Conservation (phyloP, 1,140 invertebrate species). For the Drosophila athabasca region DNA sequence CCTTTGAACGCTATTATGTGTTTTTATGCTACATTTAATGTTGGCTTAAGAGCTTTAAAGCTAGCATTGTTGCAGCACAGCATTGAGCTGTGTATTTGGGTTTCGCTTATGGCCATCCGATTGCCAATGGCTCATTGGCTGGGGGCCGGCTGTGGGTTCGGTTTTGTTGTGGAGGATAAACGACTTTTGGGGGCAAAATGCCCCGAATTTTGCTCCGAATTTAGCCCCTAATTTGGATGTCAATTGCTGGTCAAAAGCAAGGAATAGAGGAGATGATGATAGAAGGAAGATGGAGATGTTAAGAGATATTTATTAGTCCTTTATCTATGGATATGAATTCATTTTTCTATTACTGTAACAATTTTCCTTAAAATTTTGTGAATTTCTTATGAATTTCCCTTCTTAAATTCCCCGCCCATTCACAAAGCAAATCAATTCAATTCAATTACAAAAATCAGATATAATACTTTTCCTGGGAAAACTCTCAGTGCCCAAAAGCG, state of each 20-base stretch:
- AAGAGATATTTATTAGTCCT: too few relatives aligned
- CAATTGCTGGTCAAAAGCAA: too few relatives aligned
- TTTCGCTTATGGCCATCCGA: conserved; percentile 25
- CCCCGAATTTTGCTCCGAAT: not conserved
- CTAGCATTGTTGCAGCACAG: conserved; percentile 65
- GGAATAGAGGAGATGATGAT: too few relatives aligned
- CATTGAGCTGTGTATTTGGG: conserved; percentile 54
- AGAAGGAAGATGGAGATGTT: not conserved
- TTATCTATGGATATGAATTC: too few relatives aligned
- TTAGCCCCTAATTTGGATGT: too few relatives aligned
- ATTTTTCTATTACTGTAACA: too few relatives aligned
- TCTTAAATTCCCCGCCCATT: not conserved
- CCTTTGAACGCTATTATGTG: conserved; percentile 72
- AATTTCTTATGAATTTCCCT: not conserved
- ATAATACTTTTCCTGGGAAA: conserved; percentile 21
- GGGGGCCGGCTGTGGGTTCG: not conserved
- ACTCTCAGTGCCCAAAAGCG: not conserved
- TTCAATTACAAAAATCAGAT: conserved; percentile 25
- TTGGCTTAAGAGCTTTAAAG: conserved; percentile 84
- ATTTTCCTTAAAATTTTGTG: too few relatives aligned
- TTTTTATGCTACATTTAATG: conserved; percentile 84
- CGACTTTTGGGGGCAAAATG: too few relatives aligned
- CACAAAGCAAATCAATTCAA: not conserved
- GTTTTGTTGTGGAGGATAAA: too few relatives aligned
- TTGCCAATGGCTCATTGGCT: conserved; percentile 3